These are phyloP conservation scores for Carettochelys insculpta DNA, from an alignment of 2,113 vertebrate species.

Conservation along the genomic window DNA sequence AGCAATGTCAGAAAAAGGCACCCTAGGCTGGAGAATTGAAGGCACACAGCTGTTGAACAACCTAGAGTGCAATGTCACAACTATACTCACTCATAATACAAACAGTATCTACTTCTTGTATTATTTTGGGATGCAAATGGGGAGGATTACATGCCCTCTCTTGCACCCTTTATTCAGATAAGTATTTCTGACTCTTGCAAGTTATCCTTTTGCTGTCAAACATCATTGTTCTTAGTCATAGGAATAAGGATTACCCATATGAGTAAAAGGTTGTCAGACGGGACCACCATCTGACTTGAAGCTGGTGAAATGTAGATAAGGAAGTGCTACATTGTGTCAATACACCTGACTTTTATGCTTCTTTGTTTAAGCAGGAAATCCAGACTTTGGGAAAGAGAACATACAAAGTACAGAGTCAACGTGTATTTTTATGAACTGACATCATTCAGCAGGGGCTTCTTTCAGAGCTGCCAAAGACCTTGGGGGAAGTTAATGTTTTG, in stretches of 20 bases:
- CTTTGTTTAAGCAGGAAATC: conserved; percentile 66
- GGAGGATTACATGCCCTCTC: neutral
- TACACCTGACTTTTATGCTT: conserved; percentile 38
- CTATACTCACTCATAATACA: neutral
- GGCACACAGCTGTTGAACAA: neutral
- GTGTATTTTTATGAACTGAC: conserved; percentile 50
- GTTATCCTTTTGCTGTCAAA: neutral
- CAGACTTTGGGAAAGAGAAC: conserved; percentile 50
- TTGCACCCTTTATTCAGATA: neutral
- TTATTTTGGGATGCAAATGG: neutral
- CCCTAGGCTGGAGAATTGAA: too few species aligned
- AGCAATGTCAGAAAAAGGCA: too few species aligned
- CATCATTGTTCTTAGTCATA: conserved; percentile 10
- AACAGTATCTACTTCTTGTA: neutral
- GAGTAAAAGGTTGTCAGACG: conserved; percentile 18
- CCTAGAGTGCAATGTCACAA: neutral
- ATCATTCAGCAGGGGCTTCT: conserved; percentile 45
- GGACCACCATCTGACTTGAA: neutral
- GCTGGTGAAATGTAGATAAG: neutral
- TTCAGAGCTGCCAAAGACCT: conserved; percentile 68
- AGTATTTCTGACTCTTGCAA: neutral
- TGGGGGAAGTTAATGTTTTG: conserved; percentile 72
- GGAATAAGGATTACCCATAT: conserved; percentile 26
- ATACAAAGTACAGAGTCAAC: conserved; percentile 61
- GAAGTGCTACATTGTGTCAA: neutral